phyloP scores from a whole-genome alignment of 2,888 invertebrate genomes.

The Drosophila parthenogenetica region DNA sequence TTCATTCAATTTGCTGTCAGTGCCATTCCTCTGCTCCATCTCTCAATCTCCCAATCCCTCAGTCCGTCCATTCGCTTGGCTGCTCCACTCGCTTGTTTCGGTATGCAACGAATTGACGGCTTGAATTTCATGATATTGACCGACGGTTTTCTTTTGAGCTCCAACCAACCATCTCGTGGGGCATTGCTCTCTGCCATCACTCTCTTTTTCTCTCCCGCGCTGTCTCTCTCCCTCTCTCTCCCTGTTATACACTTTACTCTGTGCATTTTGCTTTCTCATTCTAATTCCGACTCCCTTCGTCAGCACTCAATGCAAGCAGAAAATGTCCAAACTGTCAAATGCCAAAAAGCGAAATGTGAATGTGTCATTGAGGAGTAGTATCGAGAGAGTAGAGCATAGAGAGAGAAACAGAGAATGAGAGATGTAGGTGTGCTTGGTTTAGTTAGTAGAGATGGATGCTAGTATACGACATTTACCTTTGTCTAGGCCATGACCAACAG shows the following conservation, averaged over 20 bases:
- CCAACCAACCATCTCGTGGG: constrained; percentile 1
- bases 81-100: constrained; percentile 38
- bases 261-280: constrained; percentile 12
- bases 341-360: constrained; percentile 76
- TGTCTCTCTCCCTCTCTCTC: background rate
- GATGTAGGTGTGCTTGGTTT: constrained; percentile 14
- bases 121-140: constrained; percentile 68
- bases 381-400: too few species aligned
- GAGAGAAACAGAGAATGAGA: background rate
- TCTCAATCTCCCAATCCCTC: background rate
- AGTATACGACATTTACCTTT: constrained; percentile 45
- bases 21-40: constrained; percentile 4
- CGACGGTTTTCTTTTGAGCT: constrained; percentile 53
- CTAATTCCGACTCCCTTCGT: constrained; percentile 26
- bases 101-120: constrained; percentile 65
- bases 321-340: constrained; percentile 80
- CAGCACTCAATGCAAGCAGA: constrained; percentile 63
- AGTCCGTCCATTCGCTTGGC: background rate
- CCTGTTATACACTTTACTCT: background rate
- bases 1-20: constrained; percentile 34
- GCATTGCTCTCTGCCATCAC: background rate
- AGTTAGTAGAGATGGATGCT: constrained; percentile 20
- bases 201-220: background rate
- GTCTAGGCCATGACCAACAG: constrained; percentile 29
- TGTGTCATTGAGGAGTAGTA: constrained; percentile 46